Evolutionary conservation across 37 sponge, comb jelly and placozoan genomes (phyloP), one percentile per base, ranked within the genome.

Genomic region (Hormiphora californensis): DNA sequence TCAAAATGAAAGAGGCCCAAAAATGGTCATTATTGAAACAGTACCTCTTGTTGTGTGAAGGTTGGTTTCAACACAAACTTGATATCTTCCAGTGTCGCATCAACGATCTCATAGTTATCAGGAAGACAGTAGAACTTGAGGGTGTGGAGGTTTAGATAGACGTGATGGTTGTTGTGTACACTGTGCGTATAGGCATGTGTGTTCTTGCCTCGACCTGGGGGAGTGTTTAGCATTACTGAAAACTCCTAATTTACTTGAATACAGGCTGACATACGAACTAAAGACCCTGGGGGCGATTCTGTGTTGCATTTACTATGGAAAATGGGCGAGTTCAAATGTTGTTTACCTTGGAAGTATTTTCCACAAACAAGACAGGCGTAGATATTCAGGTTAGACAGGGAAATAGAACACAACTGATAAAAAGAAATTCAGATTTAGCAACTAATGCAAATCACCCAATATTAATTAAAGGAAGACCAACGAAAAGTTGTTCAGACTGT

Each of bases 291-390:
- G n/a, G n/a, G n/a, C n/a, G n/a, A n/a, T n/a, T n/a, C n/a, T n/a
- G n/a, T n/a, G n/a, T n/a, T n/a, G n/a, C n/a, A n/a, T n/a, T n/a
- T n/a, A n/a, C n/a, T n/a, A n/a, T n/a, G n/a, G n/a, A n/a, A n/a
- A n/a, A n/a, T n/a, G n/a, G n/a, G n/a, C n/a, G n/a, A n/a, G n/a
- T n/a, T n/a, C n/a, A n/a, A n/a, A n/a, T n/a, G n/a, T n/a, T n/a
- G n/a, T n/a, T n/a, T n/a, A 94, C 95, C 98, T 93, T 97, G 98
- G 63, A 94, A 97, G 63, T 97, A 97, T 55, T 97, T 97, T 19
- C 95, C 98, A 88, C 98, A 97, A 12, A 97, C 94, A 21, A 97
- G 91, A 54, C 98, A 97, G 30, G 98, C 98, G 67, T 97, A 97
- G 36, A 94, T 94, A 69, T 97, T 97, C 85, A 92, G 95, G 67